Conservation (phyloP, 2,113 vertebrate species). For the Apeltes quadracus region DNA sequence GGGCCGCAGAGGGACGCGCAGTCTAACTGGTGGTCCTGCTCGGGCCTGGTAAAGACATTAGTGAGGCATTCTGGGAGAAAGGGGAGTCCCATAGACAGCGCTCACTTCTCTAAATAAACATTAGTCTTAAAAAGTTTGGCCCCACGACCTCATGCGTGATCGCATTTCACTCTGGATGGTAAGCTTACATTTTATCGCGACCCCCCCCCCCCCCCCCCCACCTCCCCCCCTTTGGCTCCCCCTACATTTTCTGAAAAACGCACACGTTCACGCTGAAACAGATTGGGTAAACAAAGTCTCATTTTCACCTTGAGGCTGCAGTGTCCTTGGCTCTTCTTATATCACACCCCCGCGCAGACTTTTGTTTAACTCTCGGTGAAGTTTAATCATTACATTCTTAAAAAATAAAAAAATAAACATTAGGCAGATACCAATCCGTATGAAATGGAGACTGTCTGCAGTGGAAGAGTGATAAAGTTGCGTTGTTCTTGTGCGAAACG, state of each 20-base stretch:
- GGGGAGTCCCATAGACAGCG: constrained; percentile 90
- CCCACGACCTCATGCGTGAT: constrained; percentile 89
- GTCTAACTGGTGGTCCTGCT: constrained; percentile 68
- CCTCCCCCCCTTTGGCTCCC: neutral
- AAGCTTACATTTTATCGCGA: constrained; percentile 80
- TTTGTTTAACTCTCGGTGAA: constrained; percentile 49
- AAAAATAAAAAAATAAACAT: no score
- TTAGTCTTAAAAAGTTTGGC: constrained; percentile 99
- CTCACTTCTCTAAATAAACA: constrained; percentile 99
- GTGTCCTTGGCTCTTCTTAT: constrained; percentile 37
- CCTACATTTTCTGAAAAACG: constrained; percentile 66
- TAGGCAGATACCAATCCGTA: neutral
- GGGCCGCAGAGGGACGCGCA: constrained; percentile 28
- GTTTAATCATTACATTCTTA: constrained; percentile 30
- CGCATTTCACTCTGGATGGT: constrained; percentile 86
- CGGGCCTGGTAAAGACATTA: constrained; percentile 92
- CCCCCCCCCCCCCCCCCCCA: constrained; percentile 45
- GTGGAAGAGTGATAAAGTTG: neutral
- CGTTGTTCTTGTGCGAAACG: neutral
- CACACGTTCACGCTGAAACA: constrained; percentile 69
- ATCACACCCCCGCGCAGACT: constrained; percentile 44
- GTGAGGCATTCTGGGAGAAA: constrained; percentile 84
- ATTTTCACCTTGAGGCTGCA: constrained; percentile 59
- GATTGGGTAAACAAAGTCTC: constrained; percentile 75
- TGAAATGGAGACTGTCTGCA: neutral